phyloP scores from a whole-genome alignment of 2,888 invertebrate genomes.

The Xanthia togata region DNA sequence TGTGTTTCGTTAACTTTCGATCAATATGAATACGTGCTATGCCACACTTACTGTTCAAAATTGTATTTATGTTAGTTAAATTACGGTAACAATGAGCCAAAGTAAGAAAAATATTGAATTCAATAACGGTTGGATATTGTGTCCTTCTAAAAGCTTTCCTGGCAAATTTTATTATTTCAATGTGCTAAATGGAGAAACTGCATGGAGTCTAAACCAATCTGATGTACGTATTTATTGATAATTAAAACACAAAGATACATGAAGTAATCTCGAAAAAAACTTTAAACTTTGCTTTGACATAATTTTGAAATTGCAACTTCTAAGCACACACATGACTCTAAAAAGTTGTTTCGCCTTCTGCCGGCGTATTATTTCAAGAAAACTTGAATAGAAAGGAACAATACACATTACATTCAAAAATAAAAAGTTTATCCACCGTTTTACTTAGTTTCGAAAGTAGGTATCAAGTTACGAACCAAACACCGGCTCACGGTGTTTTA shows the following conservation, averaged over 20 bases:
- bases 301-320: background rate
- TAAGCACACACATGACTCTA: background rate
- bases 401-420: background rate
- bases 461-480: background rate
- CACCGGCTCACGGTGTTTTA: background rate
- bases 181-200: constrained; percentile 77
- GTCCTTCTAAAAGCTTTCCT: constrained; percentile 81
- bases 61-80: constrained; percentile 1
- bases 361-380: background rate
- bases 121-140: constrained; percentile 78
- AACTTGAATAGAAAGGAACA: background rate
- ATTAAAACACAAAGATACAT: background rate
- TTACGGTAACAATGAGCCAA: constrained; percentile 66
- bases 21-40: constrained; percentile 10
- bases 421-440: background rate
- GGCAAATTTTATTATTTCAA: constrained; percentile 85
- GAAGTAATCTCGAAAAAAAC: background rate
- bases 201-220: constrained; percentile 76
- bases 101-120: constrained; percentile 63
- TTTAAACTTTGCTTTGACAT: constrained; percentile 6
- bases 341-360: background rate
- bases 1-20: background rate
- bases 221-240: constrained; percentile 71
- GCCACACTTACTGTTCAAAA: background rate
- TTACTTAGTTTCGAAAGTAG: background rate